Conservation (phyloP, 2,797 vertebrate genomes). For the Anguilla obscura region DNA sequence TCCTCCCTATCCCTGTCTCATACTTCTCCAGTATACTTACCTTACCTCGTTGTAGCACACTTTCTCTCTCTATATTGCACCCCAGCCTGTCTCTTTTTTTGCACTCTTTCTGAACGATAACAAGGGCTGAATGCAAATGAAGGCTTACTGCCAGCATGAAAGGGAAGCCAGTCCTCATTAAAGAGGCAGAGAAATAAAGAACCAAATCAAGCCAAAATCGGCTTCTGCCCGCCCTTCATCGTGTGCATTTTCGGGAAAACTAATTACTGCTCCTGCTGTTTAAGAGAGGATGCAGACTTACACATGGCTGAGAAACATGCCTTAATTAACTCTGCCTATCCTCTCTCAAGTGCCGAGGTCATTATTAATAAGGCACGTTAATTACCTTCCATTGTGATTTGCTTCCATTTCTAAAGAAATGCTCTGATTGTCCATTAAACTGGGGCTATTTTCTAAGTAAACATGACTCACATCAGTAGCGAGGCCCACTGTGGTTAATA, state of each 20-base stretch:
- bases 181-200: constrained; percentile 22
- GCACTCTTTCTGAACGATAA: constrained; percentile 24
- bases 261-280: constrained; percentile 34
- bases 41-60: not conserved
- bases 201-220: constrained; percentile 28
- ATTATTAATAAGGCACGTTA: constrained; percentile 33
- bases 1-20: not conserved
- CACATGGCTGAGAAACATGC: constrained; percentile 1
- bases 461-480: not conserved
- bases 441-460: constrained; percentile 23
- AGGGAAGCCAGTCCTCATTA: constrained; percentile 35
- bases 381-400: constrained; percentile 15
- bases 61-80: not conserved
- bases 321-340: constrained; percentile 26
- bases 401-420: constrained; percentile 13
- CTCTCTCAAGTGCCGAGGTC: constrained; percentile 10
- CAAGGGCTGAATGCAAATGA: constrained; percentile 21
- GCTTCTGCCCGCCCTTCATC: constrained; percentile 23
- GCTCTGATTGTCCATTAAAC: constrained; percentile 24
- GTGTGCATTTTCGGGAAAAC: constrained; percentile 19
- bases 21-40: not conserved
- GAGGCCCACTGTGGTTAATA: not conserved
- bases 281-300: constrained; percentile 23
- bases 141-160: constrained; percentile 20
- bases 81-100: not conserved